phyloP scores from a whole-genome alignment of 2,888 invertebrate genomes.

The Metacarcinus magister region DNA sequence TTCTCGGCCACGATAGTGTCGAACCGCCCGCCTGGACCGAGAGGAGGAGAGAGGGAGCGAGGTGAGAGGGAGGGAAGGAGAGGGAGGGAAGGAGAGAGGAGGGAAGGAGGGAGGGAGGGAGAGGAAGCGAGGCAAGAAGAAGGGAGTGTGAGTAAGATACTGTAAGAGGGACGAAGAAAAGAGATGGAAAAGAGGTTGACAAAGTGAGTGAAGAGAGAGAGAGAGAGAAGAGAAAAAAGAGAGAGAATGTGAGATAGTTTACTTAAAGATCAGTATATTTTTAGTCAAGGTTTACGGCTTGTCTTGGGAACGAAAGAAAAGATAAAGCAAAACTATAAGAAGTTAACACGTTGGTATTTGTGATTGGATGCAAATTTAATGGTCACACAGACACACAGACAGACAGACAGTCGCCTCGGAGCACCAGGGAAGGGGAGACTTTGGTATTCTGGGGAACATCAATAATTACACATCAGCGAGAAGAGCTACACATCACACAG shows the following conservation, averaged over 20 bases:
- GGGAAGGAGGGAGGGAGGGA: neutral
- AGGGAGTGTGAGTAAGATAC: no score
- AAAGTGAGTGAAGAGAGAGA: no score
- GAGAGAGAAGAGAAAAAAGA: no score
- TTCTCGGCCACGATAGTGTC: conserved; percentile 92
- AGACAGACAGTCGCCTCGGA: no score
- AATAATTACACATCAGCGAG: neutral
- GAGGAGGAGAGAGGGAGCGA: conserved; percentile 44
- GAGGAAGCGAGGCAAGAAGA: neutral
- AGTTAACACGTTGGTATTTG: neutral
- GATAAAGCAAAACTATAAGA: neutral
- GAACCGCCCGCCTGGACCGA: conserved; percentile 91
- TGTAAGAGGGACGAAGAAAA: no score
- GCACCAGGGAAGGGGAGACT: neutral
- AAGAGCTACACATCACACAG: no score
- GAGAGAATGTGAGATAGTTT: no score
- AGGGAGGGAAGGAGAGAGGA: neutral
- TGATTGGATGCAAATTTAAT: neutral
- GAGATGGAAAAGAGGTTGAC: no score
- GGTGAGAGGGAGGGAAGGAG: neutral
- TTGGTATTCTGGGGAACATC: neutral
- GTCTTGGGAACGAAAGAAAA: neutral
- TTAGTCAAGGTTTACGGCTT: neutral
- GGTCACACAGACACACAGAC: neutral
- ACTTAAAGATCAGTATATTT: neutral